phyloP scores from a whole-genome alignment of 2,888 invertebrate genomes.

The Epistrophella euchroma region DNA sequence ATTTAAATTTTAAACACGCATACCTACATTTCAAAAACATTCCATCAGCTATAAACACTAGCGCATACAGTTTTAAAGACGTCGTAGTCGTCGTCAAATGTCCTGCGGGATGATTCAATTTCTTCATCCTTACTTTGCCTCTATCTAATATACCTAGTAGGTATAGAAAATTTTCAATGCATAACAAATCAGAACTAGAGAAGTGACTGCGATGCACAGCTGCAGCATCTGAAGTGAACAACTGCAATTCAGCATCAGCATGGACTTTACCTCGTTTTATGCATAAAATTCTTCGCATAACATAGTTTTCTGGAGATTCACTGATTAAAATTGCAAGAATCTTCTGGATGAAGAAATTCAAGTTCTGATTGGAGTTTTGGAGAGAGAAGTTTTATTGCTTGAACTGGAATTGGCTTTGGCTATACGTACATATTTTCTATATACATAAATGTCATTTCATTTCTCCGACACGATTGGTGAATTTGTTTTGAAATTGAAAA shows the following conservation, averaged over 20 bases:
- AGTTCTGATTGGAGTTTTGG: slow-evolving; percentile 66
- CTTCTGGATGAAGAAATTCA: slow-evolving; percentile 57
- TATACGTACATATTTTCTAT: background rate
- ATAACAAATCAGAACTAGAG: slow-evolving; percentile 60
- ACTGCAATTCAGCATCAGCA: slow-evolving; percentile 29
- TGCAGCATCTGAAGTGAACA: slow-evolving; percentile 41
- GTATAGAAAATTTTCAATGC: slow-evolving; percentile 63
- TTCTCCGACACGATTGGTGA: slow-evolving; percentile 12
- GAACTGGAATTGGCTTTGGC: background rate
- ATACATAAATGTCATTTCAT: background rate
- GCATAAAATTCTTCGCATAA: slow-evolving; percentile 2
- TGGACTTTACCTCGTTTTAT: slow-evolving; percentile 39
- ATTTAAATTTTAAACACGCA: slow-evolving; percentile 62
- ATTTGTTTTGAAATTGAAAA: slow-evolving; percentile 50
- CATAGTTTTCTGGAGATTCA: slow-evolving; percentile 51
- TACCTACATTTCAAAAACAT: slow-evolving; percentile 29
- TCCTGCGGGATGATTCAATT: slow-evolving; percentile 66
- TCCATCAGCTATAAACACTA: background rate
- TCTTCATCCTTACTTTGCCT: slow-evolving; percentile 33
- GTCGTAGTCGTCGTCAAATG: no score
- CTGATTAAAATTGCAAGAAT: slow-evolving; percentile 67
- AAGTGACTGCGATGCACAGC: slow-evolving; percentile 45
- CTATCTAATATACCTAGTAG: background rate
- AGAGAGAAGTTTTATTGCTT: slow-evolving; percentile 17
- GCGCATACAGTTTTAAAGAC: background rate